Evolutionary conservation across 2,113 vertebrate genomes (phyloP).

Genomic region (Syngnathus typhle): DNA sequence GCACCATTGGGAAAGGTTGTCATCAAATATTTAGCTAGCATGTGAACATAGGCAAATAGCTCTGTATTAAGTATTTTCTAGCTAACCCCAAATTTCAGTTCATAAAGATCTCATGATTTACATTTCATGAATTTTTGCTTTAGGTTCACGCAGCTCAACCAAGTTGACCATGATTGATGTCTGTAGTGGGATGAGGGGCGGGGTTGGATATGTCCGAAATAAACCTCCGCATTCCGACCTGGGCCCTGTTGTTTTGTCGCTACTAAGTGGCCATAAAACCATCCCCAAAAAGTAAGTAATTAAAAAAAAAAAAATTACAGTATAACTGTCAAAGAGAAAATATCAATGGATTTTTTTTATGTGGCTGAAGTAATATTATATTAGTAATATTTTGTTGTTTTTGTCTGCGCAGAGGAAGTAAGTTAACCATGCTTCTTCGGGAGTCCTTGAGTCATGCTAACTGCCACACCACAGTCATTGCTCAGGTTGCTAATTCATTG

Average conservation of each 20-base stretch:
- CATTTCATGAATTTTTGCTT: not conserved
- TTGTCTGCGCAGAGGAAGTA: constrained; percentile 79
- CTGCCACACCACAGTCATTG: constrained; percentile 89
- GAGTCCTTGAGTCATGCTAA: constrained; percentile 88
- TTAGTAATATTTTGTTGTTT: not conserved
- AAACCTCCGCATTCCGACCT: constrained; percentile 84
- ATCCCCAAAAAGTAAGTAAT: constrained; percentile 85
- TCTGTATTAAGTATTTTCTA: not conserved
- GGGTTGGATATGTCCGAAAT: constrained; percentile 59
- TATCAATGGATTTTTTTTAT: too few relatives aligned
- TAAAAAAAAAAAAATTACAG: not conserved
- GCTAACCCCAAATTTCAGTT: not conserved
- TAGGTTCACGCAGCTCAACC: constrained; percentile 86
- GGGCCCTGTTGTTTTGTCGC: constrained; percentile 84
- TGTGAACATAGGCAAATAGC: not conserved
- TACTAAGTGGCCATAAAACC: constrained; percentile 88
- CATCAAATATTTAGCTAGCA: constrained; percentile 24
- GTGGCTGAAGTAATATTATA: not conserved
- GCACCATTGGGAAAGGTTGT: constrained; percentile 78
- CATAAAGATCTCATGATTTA: not conserved
- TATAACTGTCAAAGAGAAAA: not conserved
- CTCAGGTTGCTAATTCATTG: constrained; percentile 80
- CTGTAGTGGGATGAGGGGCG: constrained; percentile 86
- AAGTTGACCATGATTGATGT: constrained; percentile 94
- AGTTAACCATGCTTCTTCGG: constrained; percentile 89